Percentiles rank a stretch among this genome's conserved stretches.
These are phyloP conservation scores for Synchiropus splendidus DNA, from an alignment of 2,113 vertebrate species.

Conservation along the genomic window DNA sequence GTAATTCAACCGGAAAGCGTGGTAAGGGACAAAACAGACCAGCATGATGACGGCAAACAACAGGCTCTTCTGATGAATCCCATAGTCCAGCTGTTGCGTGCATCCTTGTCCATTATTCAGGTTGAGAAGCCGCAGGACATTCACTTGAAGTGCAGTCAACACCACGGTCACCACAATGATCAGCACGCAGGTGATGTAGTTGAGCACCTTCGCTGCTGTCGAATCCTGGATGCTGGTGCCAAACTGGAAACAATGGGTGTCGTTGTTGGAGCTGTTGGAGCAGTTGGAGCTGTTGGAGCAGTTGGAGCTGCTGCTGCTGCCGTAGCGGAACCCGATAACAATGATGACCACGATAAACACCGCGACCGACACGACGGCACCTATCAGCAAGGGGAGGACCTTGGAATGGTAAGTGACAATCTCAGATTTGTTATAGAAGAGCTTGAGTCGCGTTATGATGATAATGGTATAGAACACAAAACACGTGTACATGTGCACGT, in stretches of 20 bases:
- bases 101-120: conserved; percentile 51
- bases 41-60: conserved; percentile 78
- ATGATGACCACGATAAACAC: conserved; percentile 58
- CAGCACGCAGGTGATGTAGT: conserved; percentile 58
- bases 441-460: conserved; percentile 68
- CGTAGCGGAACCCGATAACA: conserved; percentile 56
- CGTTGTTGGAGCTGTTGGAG: fast-evolving
- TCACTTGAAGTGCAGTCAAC: conserved; percentile 65
- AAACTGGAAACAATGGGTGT: conserved; percentile 70
- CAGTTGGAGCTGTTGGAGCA: fast-evolving
- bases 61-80: conserved; percentile 79
- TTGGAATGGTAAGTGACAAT: conserved; percentile 68
- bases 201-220: conserved; percentile 40
- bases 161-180: conserved; percentile 43
- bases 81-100: conserved; percentile 76
- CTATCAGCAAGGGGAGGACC: conserved; percentile 65
- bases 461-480: conserved; percentile 80
- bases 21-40: conserved; percentile 79
- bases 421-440: conserved; percentile 68
- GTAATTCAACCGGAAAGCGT: conserved; percentile 76
- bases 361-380: conserved; percentile 64
- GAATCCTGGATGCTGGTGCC: conserved; percentile 16
- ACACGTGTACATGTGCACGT: conserved; percentile 87
- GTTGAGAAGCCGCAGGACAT: conserved; percentile 54
- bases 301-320: fast-evolving